Percentiles rank a stretch among this genome's conserved stretches.
Evolutionary conservation across 2,888 invertebrate species (phyloP).

Genomic region (Tachina fera): DNA sequence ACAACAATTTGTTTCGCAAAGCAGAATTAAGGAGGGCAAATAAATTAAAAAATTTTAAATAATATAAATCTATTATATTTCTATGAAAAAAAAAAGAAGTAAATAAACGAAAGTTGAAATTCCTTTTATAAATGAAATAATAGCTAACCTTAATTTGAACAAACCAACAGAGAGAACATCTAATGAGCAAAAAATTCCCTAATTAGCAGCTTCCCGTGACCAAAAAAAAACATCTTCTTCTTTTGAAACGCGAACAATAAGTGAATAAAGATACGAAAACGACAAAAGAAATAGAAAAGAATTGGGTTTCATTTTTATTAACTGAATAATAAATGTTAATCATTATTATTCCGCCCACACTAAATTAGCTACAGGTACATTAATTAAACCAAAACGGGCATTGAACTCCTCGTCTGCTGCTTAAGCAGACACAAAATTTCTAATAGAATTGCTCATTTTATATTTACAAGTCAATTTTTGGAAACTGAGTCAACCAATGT

Average conservation of each 20-base stretch:
- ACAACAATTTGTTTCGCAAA: slow-evolving; percentile 33
- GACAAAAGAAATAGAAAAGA: not conserved
- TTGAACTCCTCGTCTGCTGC: slow-evolving; percentile 45
- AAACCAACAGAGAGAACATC: slow-evolving; percentile 47
- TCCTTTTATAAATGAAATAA: not conserved
- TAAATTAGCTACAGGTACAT: not conserved
- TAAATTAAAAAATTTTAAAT: not conserved
- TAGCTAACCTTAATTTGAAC: slow-evolving; percentile 22
- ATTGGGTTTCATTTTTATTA: too few relatives aligned
- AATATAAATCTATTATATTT: not conserved
- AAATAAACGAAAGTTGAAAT: slow-evolving; percentile 19
- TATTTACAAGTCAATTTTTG: too few relatives aligned
- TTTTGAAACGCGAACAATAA: slow-evolving; percentile 8
- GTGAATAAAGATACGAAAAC: not conserved
- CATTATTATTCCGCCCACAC: not conserved
- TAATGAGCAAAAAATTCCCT: slow-evolving; percentile 39
- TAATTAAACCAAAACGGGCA: slow-evolving; percentile 38
- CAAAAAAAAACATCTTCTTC: slow-evolving; percentile 34
- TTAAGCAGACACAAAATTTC: not conserved
- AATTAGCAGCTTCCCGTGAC: slow-evolving; percentile 61
- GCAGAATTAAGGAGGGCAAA: slow-evolving; percentile 28
- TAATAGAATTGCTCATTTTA: too few relatives aligned
- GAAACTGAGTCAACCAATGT: not conserved
- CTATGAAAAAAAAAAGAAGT: not conserved
- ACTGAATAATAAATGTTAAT: too few relatives aligned